Conservation (phyloP, 2,888 invertebrate genomes). For the Conomelus anceps region DNA sequence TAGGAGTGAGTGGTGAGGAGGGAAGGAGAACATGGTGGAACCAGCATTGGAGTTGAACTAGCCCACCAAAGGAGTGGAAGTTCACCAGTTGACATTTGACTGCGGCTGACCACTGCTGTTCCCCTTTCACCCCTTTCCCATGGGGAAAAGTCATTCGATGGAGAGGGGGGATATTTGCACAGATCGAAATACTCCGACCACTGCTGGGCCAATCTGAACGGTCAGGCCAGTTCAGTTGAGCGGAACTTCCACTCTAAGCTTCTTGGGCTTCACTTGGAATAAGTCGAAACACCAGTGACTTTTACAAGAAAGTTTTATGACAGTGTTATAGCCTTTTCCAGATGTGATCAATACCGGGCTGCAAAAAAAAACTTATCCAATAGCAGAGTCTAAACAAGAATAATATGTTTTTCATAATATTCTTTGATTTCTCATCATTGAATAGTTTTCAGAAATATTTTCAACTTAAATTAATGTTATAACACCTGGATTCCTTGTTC, state of each 20-base stretch:
- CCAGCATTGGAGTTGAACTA: background rate
- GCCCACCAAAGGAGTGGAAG: background rate
- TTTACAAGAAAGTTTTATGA: background rate
- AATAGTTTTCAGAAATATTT: too few species aligned
- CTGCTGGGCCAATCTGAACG: background rate
- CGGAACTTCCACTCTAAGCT: background rate
- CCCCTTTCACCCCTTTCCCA: background rate
- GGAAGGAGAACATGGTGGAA: background rate
- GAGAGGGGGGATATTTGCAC: background rate
- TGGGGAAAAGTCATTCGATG: background rate
- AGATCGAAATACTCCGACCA: background rate
- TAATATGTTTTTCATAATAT: too few species aligned
- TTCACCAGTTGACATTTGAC: background rate
- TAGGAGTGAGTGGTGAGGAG: background rate
- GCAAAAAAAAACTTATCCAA: too few species aligned
- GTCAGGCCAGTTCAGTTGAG: background rate
- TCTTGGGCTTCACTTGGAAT: background rate
- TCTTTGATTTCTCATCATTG: too few species aligned
- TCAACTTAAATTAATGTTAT: too few species aligned
- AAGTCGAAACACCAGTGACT: background rate
- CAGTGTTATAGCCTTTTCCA: background rate
- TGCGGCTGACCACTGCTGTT: background rate
- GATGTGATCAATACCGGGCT: background rate
- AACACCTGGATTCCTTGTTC: too few species aligned
- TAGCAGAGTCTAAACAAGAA: too few species aligned